These are phyloP conservation scores for Petaurus breviceps DNA, from an alignment of 2,113 vertebrate genomes.

Conservation along the genomic window DNA sequence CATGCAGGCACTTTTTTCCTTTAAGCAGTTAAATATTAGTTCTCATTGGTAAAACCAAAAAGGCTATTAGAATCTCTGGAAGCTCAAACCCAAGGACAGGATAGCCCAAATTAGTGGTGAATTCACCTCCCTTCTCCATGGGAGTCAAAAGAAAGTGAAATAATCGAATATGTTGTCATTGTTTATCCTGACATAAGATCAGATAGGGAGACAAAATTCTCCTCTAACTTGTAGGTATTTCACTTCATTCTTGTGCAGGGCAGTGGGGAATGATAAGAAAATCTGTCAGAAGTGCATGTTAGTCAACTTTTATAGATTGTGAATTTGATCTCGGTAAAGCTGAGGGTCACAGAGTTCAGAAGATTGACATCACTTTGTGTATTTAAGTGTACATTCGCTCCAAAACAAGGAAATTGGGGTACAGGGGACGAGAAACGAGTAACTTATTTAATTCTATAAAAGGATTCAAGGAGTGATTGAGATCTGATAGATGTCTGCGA, in stretches of 20 bases:
- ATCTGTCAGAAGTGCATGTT: constrained; percentile 71
- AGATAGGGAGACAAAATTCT: constrained; percentile 65
- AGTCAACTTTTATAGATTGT: constrained; percentile 63
- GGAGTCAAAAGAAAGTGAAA: constrained; percentile 66
- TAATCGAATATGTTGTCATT: constrained; percentile 43
- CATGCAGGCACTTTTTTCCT: neutral
- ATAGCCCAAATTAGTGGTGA: constrained; percentile 47
- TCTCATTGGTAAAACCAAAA: constrained; percentile 51
- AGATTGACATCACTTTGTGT: constrained; percentile 72
- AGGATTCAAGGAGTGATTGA: constrained; percentile 36
- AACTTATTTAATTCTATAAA: constrained; percentile 54
- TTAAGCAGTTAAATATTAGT: constrained; percentile 11
- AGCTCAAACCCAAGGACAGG: constrained; percentile 48
- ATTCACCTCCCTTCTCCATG: constrained; percentile 55
- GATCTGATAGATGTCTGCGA: neutral
- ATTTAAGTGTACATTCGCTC: constrained; percentile 67
- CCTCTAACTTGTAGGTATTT: constrained; percentile 68
- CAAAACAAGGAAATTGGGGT: constrained; percentile 66
- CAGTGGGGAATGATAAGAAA: constrained; percentile 70
- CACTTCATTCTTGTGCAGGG: constrained; percentile 65
- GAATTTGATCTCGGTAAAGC: constrained; percentile 68
- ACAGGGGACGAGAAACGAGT: constrained; percentile 50
- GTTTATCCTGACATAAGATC: constrained; percentile 61
- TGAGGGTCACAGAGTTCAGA: constrained; percentile 64
- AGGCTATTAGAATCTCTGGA: constrained; percentile 59